A percentile compares a stretch with the other conserved stretches of the same genome.
These are phyloP conservation scores for Yasuhikotakia modesta DNA, from an alignment of 2,797 vertebrate genomes.

Conservation along the genomic window DNA sequence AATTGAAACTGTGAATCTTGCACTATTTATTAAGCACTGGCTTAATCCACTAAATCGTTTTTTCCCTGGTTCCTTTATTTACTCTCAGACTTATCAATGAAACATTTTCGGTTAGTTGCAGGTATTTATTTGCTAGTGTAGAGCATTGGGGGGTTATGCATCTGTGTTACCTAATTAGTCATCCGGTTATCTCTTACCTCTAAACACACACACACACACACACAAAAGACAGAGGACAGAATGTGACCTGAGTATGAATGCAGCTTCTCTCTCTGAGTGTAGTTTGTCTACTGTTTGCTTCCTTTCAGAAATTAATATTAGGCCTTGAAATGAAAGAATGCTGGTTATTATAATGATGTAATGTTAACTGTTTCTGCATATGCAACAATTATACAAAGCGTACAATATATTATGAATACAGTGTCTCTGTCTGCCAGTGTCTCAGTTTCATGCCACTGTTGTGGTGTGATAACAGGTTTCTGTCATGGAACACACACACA, in stretches of 20 bases:
- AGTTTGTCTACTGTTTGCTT: no score
- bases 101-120: slow-evolving; percentile 16
- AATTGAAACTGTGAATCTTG: not conserved
- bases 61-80: not conserved
- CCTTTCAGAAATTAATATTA: no score
- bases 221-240: slow-evolving; percentile 9
- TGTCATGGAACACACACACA: slow-evolving; percentile 38
- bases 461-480: slow-evolving; percentile 43
- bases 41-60: not conserved
- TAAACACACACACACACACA: not conserved
- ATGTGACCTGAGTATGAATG: slow-evolving; percentile 62
- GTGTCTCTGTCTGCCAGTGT: not conserved
- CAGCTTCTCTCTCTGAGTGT: not conserved
- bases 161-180: slow-evolving; percentile 75
- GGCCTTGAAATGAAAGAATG: no score
- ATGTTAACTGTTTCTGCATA: no score
- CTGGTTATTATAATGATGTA: no score
- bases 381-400: no score
- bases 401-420: not conserved
- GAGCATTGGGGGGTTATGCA: slow-evolving; percentile 65
- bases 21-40: not conserved
- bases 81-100: slow-evolving; percentile 5
- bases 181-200: slow-evolving; percentile 46
- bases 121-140: slow-evolving; percentile 28
- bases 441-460: slow-evolving; percentile 19